Percentiles rank a stretch among this genome's conserved stretches.
These are phyloP conservation scores for Heliconius ethilla DNA, from an alignment of 2,888 invertebrate species.

Conservation along the genomic window DNA sequence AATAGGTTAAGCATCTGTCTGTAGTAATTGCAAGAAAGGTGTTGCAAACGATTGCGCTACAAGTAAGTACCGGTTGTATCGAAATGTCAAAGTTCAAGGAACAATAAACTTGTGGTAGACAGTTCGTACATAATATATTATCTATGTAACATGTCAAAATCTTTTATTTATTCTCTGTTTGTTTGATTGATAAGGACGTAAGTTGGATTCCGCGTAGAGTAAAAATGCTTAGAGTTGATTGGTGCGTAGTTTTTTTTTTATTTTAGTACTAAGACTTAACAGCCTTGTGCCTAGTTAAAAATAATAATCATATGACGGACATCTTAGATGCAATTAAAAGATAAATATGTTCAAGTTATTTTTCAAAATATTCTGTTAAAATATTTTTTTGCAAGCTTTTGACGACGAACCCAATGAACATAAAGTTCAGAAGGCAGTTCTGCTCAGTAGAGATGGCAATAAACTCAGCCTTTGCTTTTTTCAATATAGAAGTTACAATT, in stretches of 20 bases:
- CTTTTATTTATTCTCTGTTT: background rate
- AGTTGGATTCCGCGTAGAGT: background rate
- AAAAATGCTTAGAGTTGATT: background rate
- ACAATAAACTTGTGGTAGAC: background rate
- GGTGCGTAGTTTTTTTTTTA: background rate
- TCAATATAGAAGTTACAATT: too few species aligned
- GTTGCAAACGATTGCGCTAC: slow-evolving; percentile 9
- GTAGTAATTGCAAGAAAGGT: slow-evolving; percentile 32
- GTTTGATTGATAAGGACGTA: background rate
- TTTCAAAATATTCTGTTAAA: too few species aligned
- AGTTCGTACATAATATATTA: background rate
- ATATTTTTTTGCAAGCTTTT: too few species aligned
- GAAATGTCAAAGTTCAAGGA: slow-evolving; percentile 14
- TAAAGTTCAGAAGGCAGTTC: too few species aligned
- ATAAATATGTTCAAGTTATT: too few species aligned
- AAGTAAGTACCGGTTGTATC: background rate
- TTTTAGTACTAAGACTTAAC: too few species aligned
- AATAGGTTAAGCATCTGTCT: background rate
- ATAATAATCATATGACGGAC: too few species aligned
- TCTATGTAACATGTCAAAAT: background rate
- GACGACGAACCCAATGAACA: too few species aligned
- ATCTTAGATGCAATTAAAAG: too few species aligned
- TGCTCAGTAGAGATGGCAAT: too few species aligned
- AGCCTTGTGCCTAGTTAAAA: too few species aligned
- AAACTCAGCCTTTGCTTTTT: too few species aligned